These are phyloP conservation scores for Phragmatobia fuliginosa DNA, from an alignment of 2,888 invertebrate genomes.

Conservation along the genomic window DNA sequence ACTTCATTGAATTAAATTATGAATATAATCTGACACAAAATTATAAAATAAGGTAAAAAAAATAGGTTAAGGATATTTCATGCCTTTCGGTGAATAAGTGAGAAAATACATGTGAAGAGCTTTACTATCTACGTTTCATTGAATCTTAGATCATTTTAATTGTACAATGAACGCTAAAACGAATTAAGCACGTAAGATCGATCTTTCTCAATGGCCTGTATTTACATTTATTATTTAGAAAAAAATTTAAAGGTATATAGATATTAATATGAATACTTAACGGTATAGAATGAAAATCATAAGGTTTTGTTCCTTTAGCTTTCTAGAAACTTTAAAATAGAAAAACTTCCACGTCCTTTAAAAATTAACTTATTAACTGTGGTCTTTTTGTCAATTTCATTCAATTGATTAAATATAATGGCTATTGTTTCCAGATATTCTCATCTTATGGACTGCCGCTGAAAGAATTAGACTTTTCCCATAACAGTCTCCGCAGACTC, in stretches of 20 bases:
- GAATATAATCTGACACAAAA: background rate
- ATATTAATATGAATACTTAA: too few relatives aligned
- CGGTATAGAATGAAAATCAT: background rate
- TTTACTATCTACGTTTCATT: too few relatives aligned
- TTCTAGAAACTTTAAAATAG: too few relatives aligned
- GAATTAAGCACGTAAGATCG: background rate
- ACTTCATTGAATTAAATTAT: background rate
- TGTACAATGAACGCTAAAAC: background rate
- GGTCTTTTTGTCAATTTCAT: too few relatives aligned
- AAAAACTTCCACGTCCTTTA: too few relatives aligned
- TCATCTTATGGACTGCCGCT: conserved; percentile 91
- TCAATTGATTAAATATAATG: too few relatives aligned
- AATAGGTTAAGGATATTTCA: too few relatives aligned
- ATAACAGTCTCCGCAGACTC: conserved; percentile 92
- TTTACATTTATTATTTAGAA: background rate
- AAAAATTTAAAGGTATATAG: background rate
- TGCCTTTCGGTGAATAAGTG: background rate
- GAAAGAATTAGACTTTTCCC: conserved; percentile 92
- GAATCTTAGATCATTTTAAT: too few relatives aligned
- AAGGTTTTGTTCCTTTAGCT: background rate
- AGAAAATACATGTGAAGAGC: background rate
- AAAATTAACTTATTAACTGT: too few relatives aligned
- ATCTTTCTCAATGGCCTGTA: background rate
- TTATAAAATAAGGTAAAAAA: background rate
- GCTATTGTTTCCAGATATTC: conserved; percentile 85